Conservation (phyloP, 2,797 vertebrate genomes). For the Anguilla megastoma region DNA sequence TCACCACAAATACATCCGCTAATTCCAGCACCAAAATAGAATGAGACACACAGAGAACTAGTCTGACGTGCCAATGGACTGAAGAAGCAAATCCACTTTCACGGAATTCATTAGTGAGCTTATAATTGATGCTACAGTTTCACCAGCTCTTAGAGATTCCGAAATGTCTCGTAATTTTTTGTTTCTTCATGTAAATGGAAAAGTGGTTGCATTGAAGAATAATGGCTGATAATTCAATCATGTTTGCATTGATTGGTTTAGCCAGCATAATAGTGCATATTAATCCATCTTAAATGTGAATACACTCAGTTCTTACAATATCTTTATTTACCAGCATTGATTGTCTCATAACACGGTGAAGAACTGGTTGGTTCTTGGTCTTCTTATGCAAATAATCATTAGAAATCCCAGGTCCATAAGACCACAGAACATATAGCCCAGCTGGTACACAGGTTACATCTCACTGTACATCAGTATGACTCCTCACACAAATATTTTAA, state of each 20-base stretch:
- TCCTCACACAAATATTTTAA: conserved; percentile 57
- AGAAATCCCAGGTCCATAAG: neutral
- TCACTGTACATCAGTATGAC: conserved; percentile 41
- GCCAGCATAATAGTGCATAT: neutral
- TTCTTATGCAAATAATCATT: conserved; percentile 20
- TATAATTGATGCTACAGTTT: no score
- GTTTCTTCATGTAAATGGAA: no score
- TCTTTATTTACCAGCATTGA: neutral
- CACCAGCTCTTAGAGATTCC: no score
- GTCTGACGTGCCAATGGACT: no score
- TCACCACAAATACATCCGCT: no score
- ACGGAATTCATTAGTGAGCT: no score
- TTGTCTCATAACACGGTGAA: neutral
- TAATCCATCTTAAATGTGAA: neutral
- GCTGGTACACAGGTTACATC: conserved; percentile 41
- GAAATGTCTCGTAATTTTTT: no score
- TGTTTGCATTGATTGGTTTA: neutral
- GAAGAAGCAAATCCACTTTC: no score
- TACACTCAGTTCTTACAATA: neutral
- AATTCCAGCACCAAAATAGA: no score
- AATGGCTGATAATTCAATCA: neutral
- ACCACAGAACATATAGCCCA: neutral
- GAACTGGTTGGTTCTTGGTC: neutral
- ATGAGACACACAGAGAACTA: no score
- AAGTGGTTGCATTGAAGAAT: no score